phyloP scores from a whole-genome alignment of 2,888 invertebrate genomes.

The Lasioglossum villosulum region DNA sequence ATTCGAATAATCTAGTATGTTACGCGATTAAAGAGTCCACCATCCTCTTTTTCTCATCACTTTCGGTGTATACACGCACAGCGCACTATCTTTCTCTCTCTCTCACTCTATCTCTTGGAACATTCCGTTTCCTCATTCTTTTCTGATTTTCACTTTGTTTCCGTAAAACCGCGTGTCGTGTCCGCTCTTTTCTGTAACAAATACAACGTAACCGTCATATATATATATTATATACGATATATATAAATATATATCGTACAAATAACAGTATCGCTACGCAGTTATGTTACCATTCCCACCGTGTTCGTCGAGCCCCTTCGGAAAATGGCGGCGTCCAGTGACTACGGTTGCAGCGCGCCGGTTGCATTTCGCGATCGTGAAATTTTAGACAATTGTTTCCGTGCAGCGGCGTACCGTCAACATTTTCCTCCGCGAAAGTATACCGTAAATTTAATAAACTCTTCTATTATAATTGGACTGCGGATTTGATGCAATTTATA shows the following conservation, averaged over 20 bases:
- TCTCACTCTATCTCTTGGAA: not conserved
- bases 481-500: too few species aligned
- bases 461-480: too few species aligned
- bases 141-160: not conserved
- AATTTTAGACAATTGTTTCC: not conserved
- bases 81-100: not conserved
- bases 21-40: conserved; percentile 51
- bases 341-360: not conserved
- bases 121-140: not conserved
- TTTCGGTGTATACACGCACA: conserved; percentile 71
- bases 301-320: not conserved
- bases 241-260: conserved; percentile 71
- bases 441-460: not conserved
- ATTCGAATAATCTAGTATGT: conserved; percentile 53
- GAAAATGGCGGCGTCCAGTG: conserved; percentile 49
- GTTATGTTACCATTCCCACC: conserved; percentile 57
- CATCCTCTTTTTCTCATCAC: conserved; percentile 5
- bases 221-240: too few species aligned
- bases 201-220: conserved; percentile 71
- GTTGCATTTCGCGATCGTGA: conserved; percentile 62
- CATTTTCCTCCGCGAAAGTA: not conserved
- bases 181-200: conserved; percentile 40
- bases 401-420: not conserved
- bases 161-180: not conserved
- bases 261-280: conserved; percentile 75